A percentile compares a stretch with the other conserved stretches of the same genome.
Conservation (phyloP, 2,888 invertebrate genomes). For the Trichogramma dendrolimi region DNA sequence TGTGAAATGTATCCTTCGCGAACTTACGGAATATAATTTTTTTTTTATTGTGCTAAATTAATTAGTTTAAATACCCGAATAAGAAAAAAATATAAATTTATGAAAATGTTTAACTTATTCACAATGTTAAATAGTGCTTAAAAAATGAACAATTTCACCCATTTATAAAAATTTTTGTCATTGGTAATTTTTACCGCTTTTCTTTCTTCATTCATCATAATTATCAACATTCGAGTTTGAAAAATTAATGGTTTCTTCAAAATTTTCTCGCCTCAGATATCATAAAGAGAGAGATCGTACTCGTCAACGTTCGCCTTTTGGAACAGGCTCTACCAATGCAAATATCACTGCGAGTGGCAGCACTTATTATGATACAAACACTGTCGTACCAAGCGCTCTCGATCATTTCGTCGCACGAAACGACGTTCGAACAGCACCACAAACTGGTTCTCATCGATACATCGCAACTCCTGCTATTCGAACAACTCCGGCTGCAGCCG, state of each 20-base stretch:
- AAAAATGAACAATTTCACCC: no score
- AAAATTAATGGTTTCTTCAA: background rate
- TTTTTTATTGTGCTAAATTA: no score
- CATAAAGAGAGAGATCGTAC: slow-evolving; percentile 47
- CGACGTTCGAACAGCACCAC: slow-evolving; percentile 34
- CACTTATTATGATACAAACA: slow-evolving; percentile 27
- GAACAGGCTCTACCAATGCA: no score
- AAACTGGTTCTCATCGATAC: slow-evolving; percentile 41
- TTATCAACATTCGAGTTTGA: background rate
- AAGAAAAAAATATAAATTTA: no score
- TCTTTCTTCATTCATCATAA: background rate
- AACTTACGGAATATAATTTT: no score
- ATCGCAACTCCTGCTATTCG: slow-evolving; percentile 10
- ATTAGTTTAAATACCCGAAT: no score
- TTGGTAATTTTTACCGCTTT: background rate
- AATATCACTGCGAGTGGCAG: slow-evolving; percentile 41
- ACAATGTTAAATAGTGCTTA: no score
- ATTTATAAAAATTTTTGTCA: background rate
- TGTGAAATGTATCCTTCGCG: no score
- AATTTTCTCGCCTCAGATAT: slow-evolving; percentile 37
- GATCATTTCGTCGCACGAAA: slow-evolving; percentile 37
- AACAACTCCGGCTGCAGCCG: background rate
- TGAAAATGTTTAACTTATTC: no score
- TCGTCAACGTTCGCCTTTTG: no score
- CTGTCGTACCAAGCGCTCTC: slow-evolving; percentile 14